These are phyloP conservation scores for Notolepis coatsorum DNA, from an alignment of 2,797 vertebrate genomes.

Conservation along the genomic window DNA sequence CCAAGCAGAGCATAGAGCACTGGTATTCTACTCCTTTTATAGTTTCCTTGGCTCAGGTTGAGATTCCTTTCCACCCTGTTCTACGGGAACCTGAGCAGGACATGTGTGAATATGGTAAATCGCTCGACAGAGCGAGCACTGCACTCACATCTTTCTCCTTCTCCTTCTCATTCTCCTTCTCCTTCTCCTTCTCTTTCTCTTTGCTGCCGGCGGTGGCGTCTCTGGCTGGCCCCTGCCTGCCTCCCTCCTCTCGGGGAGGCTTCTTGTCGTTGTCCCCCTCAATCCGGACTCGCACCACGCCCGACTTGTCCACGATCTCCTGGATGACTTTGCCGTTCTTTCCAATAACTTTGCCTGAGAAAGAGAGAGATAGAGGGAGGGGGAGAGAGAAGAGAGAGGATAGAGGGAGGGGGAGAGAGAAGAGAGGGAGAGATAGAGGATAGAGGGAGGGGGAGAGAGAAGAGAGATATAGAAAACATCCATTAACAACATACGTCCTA, in stretches of 20 bases:
- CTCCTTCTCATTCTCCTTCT: conserved; percentile 81
- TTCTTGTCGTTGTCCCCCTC: conserved; percentile 95
- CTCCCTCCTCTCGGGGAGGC: conserved; percentile 90
- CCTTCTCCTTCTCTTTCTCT: conserved; percentile 80
- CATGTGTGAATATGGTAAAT: no score
- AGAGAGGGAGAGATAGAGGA: background rate
- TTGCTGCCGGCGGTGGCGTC: conserved; percentile 70
- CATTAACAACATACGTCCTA: no score
- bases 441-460: background rate
- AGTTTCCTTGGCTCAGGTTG: no score
- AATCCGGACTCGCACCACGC: conserved; percentile 92
- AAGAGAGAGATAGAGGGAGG: background rate
- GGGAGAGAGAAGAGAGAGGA: background rate
- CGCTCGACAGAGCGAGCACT: no score
- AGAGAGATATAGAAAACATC: no score
- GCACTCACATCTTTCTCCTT: conserved; percentile 81
- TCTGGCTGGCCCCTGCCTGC: conserved; percentile 76
- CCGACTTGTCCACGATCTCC: conserved; percentile 95
- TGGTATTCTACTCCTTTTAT: no score
- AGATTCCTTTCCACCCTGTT: no score
- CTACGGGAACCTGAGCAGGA: no score
- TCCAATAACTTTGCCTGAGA: conserved; percentile 91
- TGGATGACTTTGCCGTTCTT: conserved; percentile 96
- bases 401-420: background rate
- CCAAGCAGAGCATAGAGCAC: no score